Evolutionary conservation across 2,113 vertebrate species (phyloP).

Genomic region (Sarotherodon lohbergeri): DNA sequence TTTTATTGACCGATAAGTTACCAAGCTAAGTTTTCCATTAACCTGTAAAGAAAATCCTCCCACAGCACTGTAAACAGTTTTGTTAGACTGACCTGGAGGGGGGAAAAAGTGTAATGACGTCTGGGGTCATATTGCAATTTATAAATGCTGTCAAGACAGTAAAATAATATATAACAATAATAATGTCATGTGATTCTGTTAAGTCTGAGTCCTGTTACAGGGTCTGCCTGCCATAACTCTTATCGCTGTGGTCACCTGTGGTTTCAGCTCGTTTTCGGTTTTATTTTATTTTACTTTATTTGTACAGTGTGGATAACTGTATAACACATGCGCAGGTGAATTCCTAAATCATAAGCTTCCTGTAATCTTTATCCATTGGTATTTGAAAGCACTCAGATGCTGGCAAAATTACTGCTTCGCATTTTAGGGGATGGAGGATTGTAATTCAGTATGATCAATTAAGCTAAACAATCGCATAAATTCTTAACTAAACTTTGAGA

Average conservation of each 20-base stretch:
- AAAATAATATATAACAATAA: background rate
- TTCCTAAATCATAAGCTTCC: background rate
- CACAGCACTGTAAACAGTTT: background rate
- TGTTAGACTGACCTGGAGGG: background rate
- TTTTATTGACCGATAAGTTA: background rate
- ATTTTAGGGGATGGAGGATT: background rate
- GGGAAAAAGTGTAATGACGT: background rate
- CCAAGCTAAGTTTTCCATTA: background rate
- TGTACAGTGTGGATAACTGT: background rate
- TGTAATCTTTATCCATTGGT: background rate
- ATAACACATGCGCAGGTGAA: background rate
- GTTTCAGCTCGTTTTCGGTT: background rate
- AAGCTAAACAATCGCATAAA: background rate
- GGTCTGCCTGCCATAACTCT: background rate
- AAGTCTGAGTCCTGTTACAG: background rate
- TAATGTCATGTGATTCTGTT: background rate
- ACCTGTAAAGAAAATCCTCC: background rate
- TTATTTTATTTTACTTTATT: background rate
- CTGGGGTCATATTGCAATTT: background rate
- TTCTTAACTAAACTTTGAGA: background rate
- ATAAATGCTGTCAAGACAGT: background rate
- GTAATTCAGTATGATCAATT: background rate
- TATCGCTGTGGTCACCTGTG: background rate
- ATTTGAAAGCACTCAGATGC: background rate
- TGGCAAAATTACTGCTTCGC: background rate